Conservation (phyloP, 2,888 invertebrate genomes). For the Agrochola lychnidis region DNA sequence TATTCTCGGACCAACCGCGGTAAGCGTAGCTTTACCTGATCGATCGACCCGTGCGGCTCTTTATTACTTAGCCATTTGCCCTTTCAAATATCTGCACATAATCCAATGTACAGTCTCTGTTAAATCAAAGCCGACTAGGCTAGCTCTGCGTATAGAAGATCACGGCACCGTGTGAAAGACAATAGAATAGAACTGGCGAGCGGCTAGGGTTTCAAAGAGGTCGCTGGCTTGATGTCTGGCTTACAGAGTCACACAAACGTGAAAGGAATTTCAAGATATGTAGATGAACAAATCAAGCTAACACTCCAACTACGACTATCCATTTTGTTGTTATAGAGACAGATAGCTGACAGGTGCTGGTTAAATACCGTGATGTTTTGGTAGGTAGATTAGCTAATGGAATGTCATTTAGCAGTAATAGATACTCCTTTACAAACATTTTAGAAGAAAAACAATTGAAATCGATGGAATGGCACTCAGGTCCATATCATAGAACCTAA, state of each 20-base stretch:
- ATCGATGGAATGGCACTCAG: neutral
- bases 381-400: neutral
- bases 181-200: conserved; percentile 22
- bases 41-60: too few species aligned
- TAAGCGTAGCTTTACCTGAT: too few species aligned
- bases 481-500: neutral
- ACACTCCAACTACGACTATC: neutral
- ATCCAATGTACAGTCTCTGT: conserved; percentile 20
- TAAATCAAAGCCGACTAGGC: conserved; percentile 12
- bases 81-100: neutral
- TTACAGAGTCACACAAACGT: neutral
- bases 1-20: too few species aligned
- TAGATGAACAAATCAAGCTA: neutral
- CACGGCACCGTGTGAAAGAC: conserved; percentile 50
- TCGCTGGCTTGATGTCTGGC: conserved; percentile 27
- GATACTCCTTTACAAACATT: neutral
- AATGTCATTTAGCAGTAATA: neutral
- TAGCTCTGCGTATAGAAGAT: conserved; percentile 32
- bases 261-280: neutral
- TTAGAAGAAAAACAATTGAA: neutral
- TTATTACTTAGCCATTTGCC: too few species aligned
- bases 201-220: conserved; percentile 43
- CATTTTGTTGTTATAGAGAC: neutral
- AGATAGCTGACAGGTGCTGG: neutral
- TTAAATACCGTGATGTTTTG: neutral